phyloP scores from a whole-genome alignment of 2,888 invertebrate genomes.

The Ochropleura plecta region DNA sequence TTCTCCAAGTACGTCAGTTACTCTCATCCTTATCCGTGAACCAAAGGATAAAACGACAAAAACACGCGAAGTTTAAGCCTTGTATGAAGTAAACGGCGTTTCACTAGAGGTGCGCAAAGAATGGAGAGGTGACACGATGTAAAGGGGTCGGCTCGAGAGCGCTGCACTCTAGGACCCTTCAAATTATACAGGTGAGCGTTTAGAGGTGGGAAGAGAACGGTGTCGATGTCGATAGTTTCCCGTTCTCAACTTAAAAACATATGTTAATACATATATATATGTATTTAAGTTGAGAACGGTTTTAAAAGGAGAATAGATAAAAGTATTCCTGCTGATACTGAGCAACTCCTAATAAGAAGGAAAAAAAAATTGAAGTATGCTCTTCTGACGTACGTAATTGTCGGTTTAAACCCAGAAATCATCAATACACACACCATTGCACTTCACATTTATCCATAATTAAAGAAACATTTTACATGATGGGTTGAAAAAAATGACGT shows the following conservation, averaged over 20 bases:
- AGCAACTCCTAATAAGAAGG: too few species aligned
- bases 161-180: slow-evolving; percentile 79
- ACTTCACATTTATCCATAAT: too few species aligned
- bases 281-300: neutral
- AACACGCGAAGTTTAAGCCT: slow-evolving; percentile 50
- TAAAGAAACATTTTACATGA: too few species aligned
- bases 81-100: slow-evolving; percentile 67
- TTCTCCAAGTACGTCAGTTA: slow-evolving; percentile 11
- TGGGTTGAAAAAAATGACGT: too few species aligned
- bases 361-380: neutral
- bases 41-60: slow-evolving; percentile 57
- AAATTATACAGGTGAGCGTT: slow-evolving; percentile 83
- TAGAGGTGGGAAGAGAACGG: slow-evolving; percentile 62
- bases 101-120: slow-evolving; percentile 68
- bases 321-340: neutral
- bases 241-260: too few species aligned
- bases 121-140: slow-evolving; percentile 77
- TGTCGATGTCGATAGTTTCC: slow-evolving; percentile 56
- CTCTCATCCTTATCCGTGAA: slow-evolving; percentile 20
- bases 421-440: neutral
- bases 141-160: slow-evolving; percentile 81
- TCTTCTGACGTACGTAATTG: neutral
- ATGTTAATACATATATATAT: too few species aligned
- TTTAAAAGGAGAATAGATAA: neutral
- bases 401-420: neutral